Percentiles rank a stretch among this genome's conserved stretches.
Conservation (phyloP, 2,113 vertebrate species). For the cat (Felis catus) region F.catus_Fca126_mat1.0 CM031413.1:82967001-82967500, state of each 20-base stretch:
- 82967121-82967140: not conserved
- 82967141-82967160: not conserved
- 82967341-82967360: no score
- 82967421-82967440: no score
- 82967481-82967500: no score
- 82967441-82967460: no score
- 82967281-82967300: not conserved
- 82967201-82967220: not conserved
- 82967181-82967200: not conserved
- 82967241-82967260: not conserved
- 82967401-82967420: no score
- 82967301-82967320: not conserved
- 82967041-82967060: not conserved
- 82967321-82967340: no score
- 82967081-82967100: not conserved
- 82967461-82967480: no score
- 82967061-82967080: not conserved
- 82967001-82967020: not conserved
- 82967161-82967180: not conserved
- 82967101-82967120: not conserved
- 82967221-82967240: not conserved
- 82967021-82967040: not conserved
- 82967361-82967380: no score
- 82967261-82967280: not conserved
- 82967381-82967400: no score